phyloP scores from a whole-genome alignment of 2,888 invertebrate genomes.

The Strigamia crassipes region DNA sequence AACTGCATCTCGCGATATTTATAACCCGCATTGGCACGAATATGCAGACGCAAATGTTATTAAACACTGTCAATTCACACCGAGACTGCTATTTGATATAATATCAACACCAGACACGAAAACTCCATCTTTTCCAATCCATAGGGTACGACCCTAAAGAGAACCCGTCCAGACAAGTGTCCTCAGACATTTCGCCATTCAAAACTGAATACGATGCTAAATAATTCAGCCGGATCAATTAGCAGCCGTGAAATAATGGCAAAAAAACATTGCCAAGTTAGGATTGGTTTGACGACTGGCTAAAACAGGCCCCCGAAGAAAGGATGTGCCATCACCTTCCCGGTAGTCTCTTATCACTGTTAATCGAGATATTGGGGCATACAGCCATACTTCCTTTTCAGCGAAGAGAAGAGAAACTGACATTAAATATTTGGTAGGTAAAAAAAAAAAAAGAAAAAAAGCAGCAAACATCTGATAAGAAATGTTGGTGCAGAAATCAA shows the following conservation, averaged over 20 bases:
- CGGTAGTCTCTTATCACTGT: neutral
- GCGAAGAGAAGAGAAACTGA: too few relatives aligned
- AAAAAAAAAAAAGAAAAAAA: too few relatives aligned
- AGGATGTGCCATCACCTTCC: neutral
- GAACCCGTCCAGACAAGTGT: neutral
- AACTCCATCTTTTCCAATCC: neutral
- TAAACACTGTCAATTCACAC: neutral
- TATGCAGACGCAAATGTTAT: neutral
- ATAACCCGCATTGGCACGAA: neutral
- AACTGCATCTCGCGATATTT: neutral
- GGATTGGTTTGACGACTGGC: neutral
- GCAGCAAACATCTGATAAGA: too few relatives aligned
- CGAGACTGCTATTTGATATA: neutral
- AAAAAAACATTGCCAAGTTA: neutral
- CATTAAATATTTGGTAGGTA: neutral
- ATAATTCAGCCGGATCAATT: too few relatives aligned
- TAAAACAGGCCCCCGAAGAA: neutral
- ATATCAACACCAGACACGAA: conserved; percentile 7
- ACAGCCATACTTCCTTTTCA: too few relatives aligned
- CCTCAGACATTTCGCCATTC: neutral
- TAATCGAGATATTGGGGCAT: neutral
- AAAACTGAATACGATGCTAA: neutral
- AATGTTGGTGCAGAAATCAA: too few relatives aligned
- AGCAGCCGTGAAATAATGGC: too few relatives aligned
- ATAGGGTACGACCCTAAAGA: neutral